These are phyloP conservation scores for Thereva nobilitata DNA, from an alignment of 2,888 invertebrate species.

Conservation along the genomic window DNA sequence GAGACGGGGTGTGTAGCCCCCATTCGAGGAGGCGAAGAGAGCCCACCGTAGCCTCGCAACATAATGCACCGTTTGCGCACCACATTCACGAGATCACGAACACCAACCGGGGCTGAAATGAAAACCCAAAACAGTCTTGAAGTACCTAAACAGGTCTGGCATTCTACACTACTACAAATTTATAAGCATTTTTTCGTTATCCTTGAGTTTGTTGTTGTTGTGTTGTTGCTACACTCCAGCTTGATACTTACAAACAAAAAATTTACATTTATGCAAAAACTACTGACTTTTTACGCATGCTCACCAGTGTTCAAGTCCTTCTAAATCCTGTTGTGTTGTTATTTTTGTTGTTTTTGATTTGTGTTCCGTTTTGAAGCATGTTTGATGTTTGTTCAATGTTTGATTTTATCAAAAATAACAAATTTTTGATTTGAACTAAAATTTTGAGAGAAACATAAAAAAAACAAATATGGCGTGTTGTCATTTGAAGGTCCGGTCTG, in stretches of 20 bases:
- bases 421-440: neutral
- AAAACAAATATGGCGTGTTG: neutral
- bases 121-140: constrained; percentile 89
- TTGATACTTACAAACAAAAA: constrained; percentile 11
- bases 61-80: constrained; percentile 68
- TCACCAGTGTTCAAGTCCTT: no score
- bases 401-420: neutral
- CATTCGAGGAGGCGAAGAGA: constrained; percentile 40
- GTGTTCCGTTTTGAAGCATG: constrained; percentile 4
- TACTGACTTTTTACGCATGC: no score
- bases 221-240: constrained; percentile 3
- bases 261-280: neutral
- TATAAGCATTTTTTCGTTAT: no score
- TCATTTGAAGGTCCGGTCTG: constrained; percentile 71
- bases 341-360: neutral
- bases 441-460: no score
- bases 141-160: constrained; percentile 76
- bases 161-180: neutral
- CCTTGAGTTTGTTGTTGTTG: neutral
- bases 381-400: constrained; percentile 11
- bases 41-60: constrained; percentile 41
- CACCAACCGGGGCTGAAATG: constrained; percentile 88
- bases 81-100: constrained; percentile 84
- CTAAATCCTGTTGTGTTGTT: neutral
- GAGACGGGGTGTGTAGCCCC: constrained; percentile 47